A percentile compares a stretch with the other conserved stretches of the same genome.
These are phyloP conservation scores for Kryptopterus vitreolus DNA, from an alignment of 2,797 vertebrate genomes.

Conservation along the genomic window DNA sequence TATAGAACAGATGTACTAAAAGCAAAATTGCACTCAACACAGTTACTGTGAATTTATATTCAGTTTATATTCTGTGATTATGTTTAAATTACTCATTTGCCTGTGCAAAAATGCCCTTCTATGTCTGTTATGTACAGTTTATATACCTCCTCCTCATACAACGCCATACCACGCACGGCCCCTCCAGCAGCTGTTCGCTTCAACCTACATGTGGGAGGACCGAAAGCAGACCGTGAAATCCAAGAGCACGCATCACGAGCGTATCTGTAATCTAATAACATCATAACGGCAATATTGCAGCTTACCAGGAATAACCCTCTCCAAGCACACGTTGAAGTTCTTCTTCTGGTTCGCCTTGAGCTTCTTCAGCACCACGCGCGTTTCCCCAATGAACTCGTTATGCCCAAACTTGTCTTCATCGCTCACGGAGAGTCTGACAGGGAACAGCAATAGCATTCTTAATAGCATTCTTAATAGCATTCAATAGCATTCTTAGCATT, in stretches of 20 bases:
- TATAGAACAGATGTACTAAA: background rate
- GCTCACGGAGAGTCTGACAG: slow-evolving; percentile 86
- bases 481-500: slow-evolving; percentile 35
- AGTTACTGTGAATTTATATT: background rate
- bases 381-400: slow-evolving; percentile 96
- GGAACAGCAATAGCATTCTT: too few species aligned
- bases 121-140: background rate
- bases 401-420: slow-evolving; percentile 97
- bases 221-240: slow-evolving; percentile 21
- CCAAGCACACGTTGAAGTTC: slow-evolving; percentile 90
- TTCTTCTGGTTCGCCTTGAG: slow-evolving; percentile 90
- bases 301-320: slow-evolving; percentile 82
- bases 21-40: background rate
- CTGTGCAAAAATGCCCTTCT: background rate
- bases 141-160: slow-evolving; percentile 91
- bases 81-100: background rate
- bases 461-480: too few species aligned
- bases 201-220: slow-evolving; percentile 70
- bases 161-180: slow-evolving; percentile 86
- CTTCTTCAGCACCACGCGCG: slow-evolving; percentile 89
- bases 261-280: slow-evolving; percentile 17
- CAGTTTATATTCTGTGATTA: background rate
- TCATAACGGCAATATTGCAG: background rate
- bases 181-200: slow-evolving; percentile 83
- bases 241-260: slow-evolving; percentile 9